Percentiles rank a stretch among this genome's conserved stretches.
phyloP scores from a whole-genome alignment of 2,797 vertebrate genomes.

The Morus bassanus region DNA sequence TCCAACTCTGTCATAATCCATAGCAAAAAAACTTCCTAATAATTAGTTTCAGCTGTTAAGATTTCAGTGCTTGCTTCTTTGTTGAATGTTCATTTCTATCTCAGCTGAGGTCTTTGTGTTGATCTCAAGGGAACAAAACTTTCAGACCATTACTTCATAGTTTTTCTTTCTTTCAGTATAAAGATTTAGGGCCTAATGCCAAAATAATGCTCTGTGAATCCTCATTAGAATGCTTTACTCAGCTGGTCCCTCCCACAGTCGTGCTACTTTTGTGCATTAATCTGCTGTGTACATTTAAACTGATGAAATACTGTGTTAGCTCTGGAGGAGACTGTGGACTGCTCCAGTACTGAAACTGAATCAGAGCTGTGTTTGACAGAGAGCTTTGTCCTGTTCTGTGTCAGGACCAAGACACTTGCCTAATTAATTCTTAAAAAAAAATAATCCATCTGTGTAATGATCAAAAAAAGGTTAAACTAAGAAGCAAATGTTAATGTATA shows the following conservation, averaged over 20 bases:
- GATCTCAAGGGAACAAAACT: neutral
- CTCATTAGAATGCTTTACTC: neutral
- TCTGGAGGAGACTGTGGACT: neutral
- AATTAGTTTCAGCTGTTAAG: conserved; percentile 1
- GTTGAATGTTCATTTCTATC: neutral
- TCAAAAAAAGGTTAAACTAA: neutral
- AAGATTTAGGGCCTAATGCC: neutral
- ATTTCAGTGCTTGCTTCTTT: neutral
- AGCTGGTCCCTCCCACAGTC: neutral
- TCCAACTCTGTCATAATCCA: neutral
- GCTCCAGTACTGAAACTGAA: neutral
- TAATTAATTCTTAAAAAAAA: neutral
- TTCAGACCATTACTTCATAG: neutral
- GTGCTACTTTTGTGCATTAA: neutral
- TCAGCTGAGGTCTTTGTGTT: neutral
- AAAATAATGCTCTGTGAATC: neutral
- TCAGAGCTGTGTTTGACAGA: neutral
- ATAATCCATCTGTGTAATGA: neutral
- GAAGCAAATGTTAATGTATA: neutral
- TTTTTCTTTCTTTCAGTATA: neutral
- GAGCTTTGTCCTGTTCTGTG: neutral
- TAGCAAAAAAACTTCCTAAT: neutral
- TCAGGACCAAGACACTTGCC: neutral
- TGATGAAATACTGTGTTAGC: neutral
- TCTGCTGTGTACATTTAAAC: neutral